Conservation (phyloP, 1,140 invertebrate genomes). For the Cydia strobilella region DNA sequence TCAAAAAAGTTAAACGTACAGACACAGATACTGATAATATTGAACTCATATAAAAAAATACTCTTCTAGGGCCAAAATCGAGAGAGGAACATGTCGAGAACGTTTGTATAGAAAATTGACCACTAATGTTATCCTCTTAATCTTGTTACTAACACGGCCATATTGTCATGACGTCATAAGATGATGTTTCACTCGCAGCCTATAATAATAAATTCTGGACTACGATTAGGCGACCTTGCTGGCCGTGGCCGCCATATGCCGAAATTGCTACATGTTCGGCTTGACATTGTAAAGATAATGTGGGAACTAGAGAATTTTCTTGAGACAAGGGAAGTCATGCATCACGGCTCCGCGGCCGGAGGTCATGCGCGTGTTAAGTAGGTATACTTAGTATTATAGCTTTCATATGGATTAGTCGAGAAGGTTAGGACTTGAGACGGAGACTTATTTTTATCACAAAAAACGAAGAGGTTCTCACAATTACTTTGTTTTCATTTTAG, state of each 20-base stretch:
- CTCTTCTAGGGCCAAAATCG: too few relatives aligned
- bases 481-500: too few relatives aligned
- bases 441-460: background rate
- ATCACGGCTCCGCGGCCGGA: conserved; percentile 6
- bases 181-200: background rate
- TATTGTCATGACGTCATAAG: background rate
- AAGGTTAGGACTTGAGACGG: background rate
- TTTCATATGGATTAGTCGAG: background rate
- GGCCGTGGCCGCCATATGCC: conserved; percentile 2
- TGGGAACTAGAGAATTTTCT: conserved; percentile 5
- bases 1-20: too few relatives aligned
- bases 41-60: too few relatives aligned
- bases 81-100: too few relatives aligned
- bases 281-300: conserved; percentile 13
- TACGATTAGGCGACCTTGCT: conserved; percentile 5
- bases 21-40: too few relatives aligned
- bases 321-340: conserved; percentile 8
- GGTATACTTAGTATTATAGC: background rate
- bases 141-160: background rate
- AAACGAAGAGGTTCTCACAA: too few relatives aligned
- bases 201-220: conserved; percentile 10
- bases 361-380: conserved; percentile 6
- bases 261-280: conserved; percentile 3
- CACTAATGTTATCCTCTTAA: too few relatives aligned
- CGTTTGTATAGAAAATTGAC: too few relatives aligned